Evolutionary conservation across 2,113 vertebrate species (phyloP), one percentile per base, ranked within the genome.

Genomic region (Garra rufa): DNA sequence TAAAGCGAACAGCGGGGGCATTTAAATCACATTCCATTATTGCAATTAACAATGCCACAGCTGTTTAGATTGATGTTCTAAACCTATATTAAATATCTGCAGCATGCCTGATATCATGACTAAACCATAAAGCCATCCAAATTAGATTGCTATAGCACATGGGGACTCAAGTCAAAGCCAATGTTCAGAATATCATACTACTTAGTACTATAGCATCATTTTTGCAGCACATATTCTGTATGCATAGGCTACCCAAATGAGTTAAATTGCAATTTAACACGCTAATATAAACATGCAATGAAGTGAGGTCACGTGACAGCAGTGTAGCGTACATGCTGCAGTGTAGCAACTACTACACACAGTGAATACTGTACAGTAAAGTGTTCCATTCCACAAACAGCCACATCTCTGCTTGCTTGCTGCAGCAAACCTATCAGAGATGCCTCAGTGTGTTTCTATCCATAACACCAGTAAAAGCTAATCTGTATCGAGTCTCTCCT

Each of bases 21-120:
- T 73, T 38, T 6, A 52, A 82, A 85, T 85, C 71, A 63, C 46
- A 24, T 83, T 76, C 46, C 26, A 17, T 83, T 78, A 84, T 61
- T 70, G n/a, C 69, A 48, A 52, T 85, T 69, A 86, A 55, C 67
- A 82, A 76, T 67, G 28, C 76, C 76, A 81, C 85, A 76, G 67
- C 67, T 73, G 38, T 78, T 80, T 59, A 61, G 55, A 81, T 38
- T 69, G 43, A 87, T 30, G 44, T 44, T 15, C 24, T 19, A 6
- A 74, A 44, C 19, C 21, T 15, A 57, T 26, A 50, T 50, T 52
- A 17, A 17, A 50, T 4, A 13, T 55, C 28, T 21, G 34, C 43
- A 6, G 30, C 55, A 48, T 79, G 52, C 55, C 13, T 50, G 14
- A n/a, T 71, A n/a, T 80, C 19, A 57, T 80, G 17, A 59, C 8